A percentile compares a stretch with the other conserved stretches of the same genome.
Conservation (phyloP, 2,113 vertebrate species). For the Poecile atricapillus region DNA sequence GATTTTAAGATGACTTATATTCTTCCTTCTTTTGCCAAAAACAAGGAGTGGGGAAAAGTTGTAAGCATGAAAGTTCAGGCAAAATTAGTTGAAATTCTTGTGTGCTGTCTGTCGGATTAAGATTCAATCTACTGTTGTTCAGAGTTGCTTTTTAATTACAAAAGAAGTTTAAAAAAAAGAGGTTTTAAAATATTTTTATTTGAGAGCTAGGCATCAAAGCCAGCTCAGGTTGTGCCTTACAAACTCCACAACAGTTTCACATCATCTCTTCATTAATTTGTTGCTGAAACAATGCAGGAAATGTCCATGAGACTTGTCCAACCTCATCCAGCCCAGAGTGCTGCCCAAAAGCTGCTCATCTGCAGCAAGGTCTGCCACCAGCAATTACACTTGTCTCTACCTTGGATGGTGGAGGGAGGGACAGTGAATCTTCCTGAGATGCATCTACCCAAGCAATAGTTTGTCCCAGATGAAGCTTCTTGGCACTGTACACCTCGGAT, state of each 20-base stretch:
- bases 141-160: background rate
- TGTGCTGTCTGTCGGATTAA: background rate
- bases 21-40: background rate
- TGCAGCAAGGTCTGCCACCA: background rate
- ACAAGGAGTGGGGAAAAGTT: background rate
- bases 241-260: background rate
- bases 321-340: background rate
- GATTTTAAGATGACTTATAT: background rate
- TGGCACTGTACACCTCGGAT: background rate
- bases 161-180: background rate
- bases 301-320: background rate
- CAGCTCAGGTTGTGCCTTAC: background rate
- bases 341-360: background rate
- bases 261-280: fast-evolving
- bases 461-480: background rate
- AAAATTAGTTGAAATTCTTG: background rate
- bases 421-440: background rate
- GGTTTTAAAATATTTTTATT: background rate
- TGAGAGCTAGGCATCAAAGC: background rate
- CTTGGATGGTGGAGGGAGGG: background rate
- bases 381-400: background rate
- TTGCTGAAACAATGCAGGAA: background rate
- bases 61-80: background rate
- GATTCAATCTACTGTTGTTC: background rate
- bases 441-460: background rate